A percentile compares a stretch with the other conserved stretches of the same genome.
These are phyloP conservation scores for Calephelis nemesis DNA, from an alignment of 1,140 invertebrate species.

Conservation along the genomic window DNA sequence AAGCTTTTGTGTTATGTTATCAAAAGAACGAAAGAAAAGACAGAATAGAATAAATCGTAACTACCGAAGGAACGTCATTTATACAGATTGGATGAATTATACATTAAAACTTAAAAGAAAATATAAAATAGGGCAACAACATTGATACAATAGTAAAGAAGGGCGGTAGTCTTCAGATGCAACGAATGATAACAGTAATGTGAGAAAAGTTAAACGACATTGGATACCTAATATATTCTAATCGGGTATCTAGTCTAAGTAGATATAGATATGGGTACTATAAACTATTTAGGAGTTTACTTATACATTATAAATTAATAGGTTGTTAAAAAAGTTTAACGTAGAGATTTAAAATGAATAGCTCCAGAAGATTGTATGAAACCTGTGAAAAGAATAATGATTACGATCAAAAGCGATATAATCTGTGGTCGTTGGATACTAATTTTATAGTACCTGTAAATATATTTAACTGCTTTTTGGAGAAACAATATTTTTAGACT, in stretches of 20 bases:
- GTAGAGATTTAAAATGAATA: no score
- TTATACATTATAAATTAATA: background rate
- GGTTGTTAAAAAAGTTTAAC: background rate
- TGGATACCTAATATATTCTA: constrained; percentile 20
- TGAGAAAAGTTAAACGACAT: constrained; percentile 24
- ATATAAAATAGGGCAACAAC: constrained; percentile 41
- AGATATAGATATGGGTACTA: constrained; percentile 8
- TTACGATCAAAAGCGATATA: no score
- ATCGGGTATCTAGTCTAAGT: constrained; percentile 11
- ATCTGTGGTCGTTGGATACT: no score
- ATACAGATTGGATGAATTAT: background rate
- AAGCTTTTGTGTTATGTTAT: constrained; percentile 7
- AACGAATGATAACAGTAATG: constrained; percentile 50
- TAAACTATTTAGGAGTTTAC: constrained; percentile 3
- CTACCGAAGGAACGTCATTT: constrained; percentile 23
- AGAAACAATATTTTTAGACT: no score
- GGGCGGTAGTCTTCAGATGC: constrained; percentile 69
- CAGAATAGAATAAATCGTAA: constrained; percentile 35
- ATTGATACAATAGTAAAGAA: constrained; percentile 77
- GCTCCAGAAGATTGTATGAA: no score
- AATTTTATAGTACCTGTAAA: no score
- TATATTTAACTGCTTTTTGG: no score
- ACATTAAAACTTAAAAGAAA: constrained; percentile 21
- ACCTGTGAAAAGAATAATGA: no score
- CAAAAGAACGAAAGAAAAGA: background rate